Conservation (phyloP, 2,888 invertebrate species). For the Xestoiulus laeticollis region DNA sequence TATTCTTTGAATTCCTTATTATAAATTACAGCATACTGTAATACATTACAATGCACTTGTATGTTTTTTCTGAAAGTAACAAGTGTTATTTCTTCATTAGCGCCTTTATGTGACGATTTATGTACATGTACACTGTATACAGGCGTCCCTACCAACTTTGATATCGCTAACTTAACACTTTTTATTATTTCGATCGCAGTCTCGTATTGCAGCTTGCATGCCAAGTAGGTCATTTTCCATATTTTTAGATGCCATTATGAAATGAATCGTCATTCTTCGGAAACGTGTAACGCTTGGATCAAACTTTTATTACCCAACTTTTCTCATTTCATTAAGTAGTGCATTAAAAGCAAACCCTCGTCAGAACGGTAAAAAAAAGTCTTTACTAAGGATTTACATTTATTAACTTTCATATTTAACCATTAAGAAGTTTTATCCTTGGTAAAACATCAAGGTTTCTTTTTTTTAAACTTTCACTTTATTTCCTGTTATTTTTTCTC, state of each 20-base stretch:
- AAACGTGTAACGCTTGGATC: neutral
- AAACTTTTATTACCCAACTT: neutral
- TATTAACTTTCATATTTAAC: neutral
- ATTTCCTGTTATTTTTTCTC: neutral
- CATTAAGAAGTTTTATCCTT: neutral
- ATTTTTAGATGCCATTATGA: neutral
- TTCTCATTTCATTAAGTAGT: neutral
- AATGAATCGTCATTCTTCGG: neutral
- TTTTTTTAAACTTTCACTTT: neutral
- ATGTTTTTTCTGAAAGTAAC: too few relatives aligned
- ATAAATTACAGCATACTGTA: too few relatives aligned
- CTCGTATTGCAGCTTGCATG: neutral
- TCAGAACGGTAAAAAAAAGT: neutral
- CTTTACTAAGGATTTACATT: neutral
- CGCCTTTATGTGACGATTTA: too few relatives aligned
- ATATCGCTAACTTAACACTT: too few relatives aligned
- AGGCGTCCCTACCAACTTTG: too few relatives aligned
- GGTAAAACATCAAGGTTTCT: neutral
- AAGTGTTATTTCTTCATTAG: too few relatives aligned
- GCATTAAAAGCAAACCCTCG: conserved; percentile 31
- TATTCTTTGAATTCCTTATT: too few relatives aligned
- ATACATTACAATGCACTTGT: too few relatives aligned
- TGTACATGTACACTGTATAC: too few relatives aligned
- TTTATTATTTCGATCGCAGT: too few relatives aligned
- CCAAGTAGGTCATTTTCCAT: neutral